Evolutionary conservation across 2,113 vertebrate genomes (phyloP), one percentile per base, ranked within the genome.

Genomic region (Cariama cristata): DNA sequence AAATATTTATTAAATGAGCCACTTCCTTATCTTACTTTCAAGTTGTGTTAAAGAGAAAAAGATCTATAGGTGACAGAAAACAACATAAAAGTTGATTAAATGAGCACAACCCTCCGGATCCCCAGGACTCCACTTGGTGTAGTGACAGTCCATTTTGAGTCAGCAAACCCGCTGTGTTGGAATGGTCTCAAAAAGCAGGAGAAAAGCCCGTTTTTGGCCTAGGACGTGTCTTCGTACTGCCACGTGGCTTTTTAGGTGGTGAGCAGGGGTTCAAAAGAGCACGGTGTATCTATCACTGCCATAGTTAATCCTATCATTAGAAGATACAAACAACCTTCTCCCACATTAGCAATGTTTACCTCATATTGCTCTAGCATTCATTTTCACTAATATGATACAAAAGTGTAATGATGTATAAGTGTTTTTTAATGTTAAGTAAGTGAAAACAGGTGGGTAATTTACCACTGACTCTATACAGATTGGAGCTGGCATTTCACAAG

Each of bases 351-450:
- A 88, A 71, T 97, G 97, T 98, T 98, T 97, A 90, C 83, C 88
- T 97, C 96, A 86, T 84, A 86, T 95, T 90, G 83, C 79, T 85
- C 64, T 95, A 76, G 45, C 96, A 89, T 97, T 98, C 97, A 98
- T 98, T 98, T 97, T 97, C 97, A 91, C 96, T 98, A 98, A 98
- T 97, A 98, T 73, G 91, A 97, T 98, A 97, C 95, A 98, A 97
- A 98, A 97, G 93, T 90, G 79, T 98, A 98, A 98, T 98, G 97
- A 98, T 97, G 96, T 96, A 27, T 98, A 98, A 98, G 97, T 98
- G 97, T 88, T 98, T 98, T 98, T 98, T 98, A 98, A 98, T 98
- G 98, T 97, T 96, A 97, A 97, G 97, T 98, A 97, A 98, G 96
- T 98, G 98, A 98, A 98, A 98, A 97, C 98, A 98, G 98, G 98